Evolutionary conservation across 2,888 invertebrate species (phyloP).

Genomic region (Steinernema carpocapsae): DNA sequence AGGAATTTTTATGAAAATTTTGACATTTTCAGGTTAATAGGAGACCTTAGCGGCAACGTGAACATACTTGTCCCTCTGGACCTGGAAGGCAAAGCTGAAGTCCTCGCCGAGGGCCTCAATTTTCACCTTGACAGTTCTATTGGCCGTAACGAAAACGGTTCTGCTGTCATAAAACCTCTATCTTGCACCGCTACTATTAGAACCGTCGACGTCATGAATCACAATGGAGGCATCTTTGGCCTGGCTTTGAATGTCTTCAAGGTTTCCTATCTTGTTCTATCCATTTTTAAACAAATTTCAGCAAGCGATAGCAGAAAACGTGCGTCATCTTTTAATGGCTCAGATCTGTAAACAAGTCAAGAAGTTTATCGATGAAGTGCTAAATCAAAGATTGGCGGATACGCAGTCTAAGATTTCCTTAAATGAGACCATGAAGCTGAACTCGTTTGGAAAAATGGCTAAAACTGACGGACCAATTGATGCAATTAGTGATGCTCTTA

Average conservation of each 20-base stretch:
- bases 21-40: conserved; percentile 50
- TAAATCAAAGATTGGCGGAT: conserved; percentile 55
- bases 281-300: conserved; percentile 33
- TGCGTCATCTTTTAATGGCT: conserved; percentile 53
- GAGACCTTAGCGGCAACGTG: conserved; percentile 54
- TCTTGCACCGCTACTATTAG: conserved; percentile 51
- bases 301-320: conserved; percentile 59
- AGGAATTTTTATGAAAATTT: too few relatives aligned
- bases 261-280: too few relatives aligned
- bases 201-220: conserved; percentile 53
- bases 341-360: conserved; percentile 55
- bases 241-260: conserved; percentile 59
- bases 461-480: neutral
- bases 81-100: conserved; percentile 57
- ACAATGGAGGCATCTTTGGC: conserved; percentile 61
- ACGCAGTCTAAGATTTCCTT: neutral
- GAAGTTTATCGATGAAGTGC: conserved; percentile 58
- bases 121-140: conserved; percentile 46
- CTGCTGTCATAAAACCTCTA: conserved; percentile 49
- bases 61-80: conserved; percentile 60
- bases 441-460: conserved; percentile 7
- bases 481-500: neutral
- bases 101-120: conserved; percentile 55
- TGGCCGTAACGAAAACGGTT: conserved; percentile 46
- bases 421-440: conserved; percentile 19